These are phyloP conservation scores for Anorthoa munda DNA, from an alignment of 2,888 invertebrate genomes.

Conservation along the genomic window DNA sequence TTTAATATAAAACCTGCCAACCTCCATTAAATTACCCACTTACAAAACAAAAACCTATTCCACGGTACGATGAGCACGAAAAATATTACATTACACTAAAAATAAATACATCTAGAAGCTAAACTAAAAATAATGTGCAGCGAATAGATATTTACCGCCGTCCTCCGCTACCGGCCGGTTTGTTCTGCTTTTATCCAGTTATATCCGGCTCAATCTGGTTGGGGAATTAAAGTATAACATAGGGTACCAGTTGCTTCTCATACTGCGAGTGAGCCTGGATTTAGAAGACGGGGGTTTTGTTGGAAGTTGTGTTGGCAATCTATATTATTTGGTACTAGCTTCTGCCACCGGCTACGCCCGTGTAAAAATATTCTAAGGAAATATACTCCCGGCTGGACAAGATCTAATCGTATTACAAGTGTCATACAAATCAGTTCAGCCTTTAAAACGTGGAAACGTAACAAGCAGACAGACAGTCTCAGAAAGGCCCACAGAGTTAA, in stretches of 20 bases:
- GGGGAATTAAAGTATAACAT: conserved; percentile 63
- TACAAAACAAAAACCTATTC: conserved; percentile 40
- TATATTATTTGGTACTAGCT: neutral
- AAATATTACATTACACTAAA: conserved; percentile 54
- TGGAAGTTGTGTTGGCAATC: conserved; percentile 24
- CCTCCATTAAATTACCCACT: neutral
- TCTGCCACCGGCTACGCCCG: too few relatives aligned
- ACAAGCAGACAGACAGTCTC: too few relatives aligned
- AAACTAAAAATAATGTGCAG: conserved; percentile 69
- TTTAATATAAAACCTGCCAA: conserved; percentile 20
- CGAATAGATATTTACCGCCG: conserved; percentile 66
- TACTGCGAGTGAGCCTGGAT: conserved; percentile 46
- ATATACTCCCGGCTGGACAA: too few relatives aligned
- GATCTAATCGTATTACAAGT: too few relatives aligned
- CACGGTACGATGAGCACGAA: conserved; percentile 45
- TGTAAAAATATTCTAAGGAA: too few relatives aligned
- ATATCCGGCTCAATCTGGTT: conserved; percentile 67
- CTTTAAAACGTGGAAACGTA: too few relatives aligned
- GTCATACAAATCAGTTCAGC: too few relatives aligned
- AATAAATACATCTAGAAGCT: conserved; percentile 62
- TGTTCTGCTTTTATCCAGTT: conserved; percentile 69
- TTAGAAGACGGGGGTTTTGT: conserved; percentile 30
- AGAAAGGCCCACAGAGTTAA: too few relatives aligned
- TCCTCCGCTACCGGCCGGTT: conserved; percentile 56
- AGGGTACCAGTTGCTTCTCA: conserved; percentile 51